Percentiles rank a stretch among this genome's conserved stretches.
phyloP scores from a whole-genome alignment of 2,113 vertebrate species.

The Perognathus longimembris region DNA sequence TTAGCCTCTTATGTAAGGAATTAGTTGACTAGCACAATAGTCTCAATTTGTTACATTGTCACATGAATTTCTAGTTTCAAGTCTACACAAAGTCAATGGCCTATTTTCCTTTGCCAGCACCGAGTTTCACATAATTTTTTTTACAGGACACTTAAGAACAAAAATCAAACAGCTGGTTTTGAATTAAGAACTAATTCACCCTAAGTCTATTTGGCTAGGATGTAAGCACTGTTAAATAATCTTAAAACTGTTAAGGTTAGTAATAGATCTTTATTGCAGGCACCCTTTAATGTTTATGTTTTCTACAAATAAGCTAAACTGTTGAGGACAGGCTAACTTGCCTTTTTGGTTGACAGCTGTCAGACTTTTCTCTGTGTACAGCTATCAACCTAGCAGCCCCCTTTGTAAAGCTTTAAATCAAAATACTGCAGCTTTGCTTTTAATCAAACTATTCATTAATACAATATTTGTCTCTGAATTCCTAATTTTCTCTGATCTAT shows the following conservation, averaged over 20 bases:
- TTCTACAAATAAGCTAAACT: not conserved
- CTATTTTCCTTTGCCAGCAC: not conserved
- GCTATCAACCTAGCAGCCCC: not conserved
- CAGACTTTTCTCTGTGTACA: not conserved
- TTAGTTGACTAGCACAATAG: not conserved
- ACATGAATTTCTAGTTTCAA: not conserved
- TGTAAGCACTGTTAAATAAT: not conserved
- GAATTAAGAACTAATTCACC: not conserved
- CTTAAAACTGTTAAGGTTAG: not conserved
- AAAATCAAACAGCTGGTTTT: not conserved
- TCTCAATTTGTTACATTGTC: not conserved
- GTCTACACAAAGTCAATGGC: not conserved
- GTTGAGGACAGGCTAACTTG: not conserved
- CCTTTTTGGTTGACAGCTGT: not conserved
- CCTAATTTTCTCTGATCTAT: no score
- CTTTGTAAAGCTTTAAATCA: no score
- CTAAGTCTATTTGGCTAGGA: not conserved
- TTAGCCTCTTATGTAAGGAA: not conserved
- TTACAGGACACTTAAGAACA: not conserved
- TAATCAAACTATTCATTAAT: no score
- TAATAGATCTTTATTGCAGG: not conserved
- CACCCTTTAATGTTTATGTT: not conserved
- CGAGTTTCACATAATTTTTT: constrained; percentile 35
- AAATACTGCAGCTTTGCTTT: no score
- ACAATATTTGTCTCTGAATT: no score